A percentile compares a stretch with the other conserved stretches of the same genome.
Evolutionary conservation across 2,888 invertebrate species (phyloP).

Genomic region (Drosophila paranaensis): DNA sequence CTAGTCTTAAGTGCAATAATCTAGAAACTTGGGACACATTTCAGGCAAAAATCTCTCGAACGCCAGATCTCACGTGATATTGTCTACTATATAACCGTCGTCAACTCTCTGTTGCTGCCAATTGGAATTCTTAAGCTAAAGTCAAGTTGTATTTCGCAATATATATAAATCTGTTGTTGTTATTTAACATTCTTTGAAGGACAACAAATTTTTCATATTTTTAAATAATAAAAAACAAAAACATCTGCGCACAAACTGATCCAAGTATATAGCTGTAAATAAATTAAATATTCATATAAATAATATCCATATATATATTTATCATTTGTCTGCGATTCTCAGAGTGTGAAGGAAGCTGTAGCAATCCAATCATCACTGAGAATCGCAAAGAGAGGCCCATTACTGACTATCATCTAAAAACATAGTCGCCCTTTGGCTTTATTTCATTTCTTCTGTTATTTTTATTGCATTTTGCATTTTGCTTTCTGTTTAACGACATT

Average conservation of each 20-base stretch:
- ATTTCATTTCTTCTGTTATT: too few species aligned
- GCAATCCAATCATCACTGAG: too few species aligned
- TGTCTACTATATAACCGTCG: background rate
- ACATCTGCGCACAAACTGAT: background rate
- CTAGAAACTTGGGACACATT: background rate
- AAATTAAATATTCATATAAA: too few species aligned
- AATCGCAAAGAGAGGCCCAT: too few species aligned
- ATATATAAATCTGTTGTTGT: background rate
- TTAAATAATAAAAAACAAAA: background rate
- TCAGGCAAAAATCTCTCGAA: too few species aligned
- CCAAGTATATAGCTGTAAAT: background rate
- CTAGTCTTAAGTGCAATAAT: slow-evolving; percentile 3
- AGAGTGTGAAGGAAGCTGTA: background rate
- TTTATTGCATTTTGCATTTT: too few species aligned
- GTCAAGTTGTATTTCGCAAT: background rate
- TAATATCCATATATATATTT: too few species aligned
- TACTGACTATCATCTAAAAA: too few species aligned
- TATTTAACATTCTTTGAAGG: background rate
- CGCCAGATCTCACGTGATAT: background rate
- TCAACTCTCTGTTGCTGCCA: background rate
- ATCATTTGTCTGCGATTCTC: background rate
- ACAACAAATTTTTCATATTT: background rate
- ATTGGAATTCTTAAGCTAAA: slow-evolving; percentile 1
- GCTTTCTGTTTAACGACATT: too few species aligned
- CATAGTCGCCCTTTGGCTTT: too few species aligned